Evolutionary conservation across 2,797 vertebrate species (phyloP), one percentile per base, ranked within the genome.

Genomic region (Phrynocephalus forsythii): DNA sequence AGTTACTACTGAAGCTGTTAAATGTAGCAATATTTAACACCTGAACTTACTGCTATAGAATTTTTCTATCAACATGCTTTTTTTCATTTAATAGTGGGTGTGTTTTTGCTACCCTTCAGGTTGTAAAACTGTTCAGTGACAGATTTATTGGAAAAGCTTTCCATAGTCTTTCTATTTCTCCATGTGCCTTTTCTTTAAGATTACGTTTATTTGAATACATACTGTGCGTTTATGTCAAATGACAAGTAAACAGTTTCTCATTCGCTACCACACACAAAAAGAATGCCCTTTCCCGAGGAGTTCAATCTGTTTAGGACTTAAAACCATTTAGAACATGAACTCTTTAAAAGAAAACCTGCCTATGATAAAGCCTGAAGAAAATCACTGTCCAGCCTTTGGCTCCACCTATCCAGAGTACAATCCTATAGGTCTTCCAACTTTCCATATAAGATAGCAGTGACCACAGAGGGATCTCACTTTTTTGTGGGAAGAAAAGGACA

Each of bases 11-110:
- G n/a, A 73, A 73, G 50, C 15, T 11, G 20, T 4, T 72, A n/a
- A 73, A 30, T 9, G 69, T 63, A 86, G 44, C 30, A 66, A 48
- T 48, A 44, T 48, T 85, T 77, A 85, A 85, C 28, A 73, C 63
- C 33, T 52, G 20, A 56, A 72, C 48, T 72, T 79, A 79, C 50
- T 22, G 9, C 52, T 66, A n/a, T 81, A 81, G 16, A 73, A 73
- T 69, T 48, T 48, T 73, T 56, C 22, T 50, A 71, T 81, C 33
- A 63, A 38, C 48, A 16, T 26, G 3, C 75, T 86, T 79, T 73
- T 63, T 73, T 63, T 52, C 77, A 79, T 79, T 79, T 79, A 79
- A n/a, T 33, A 79, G 1, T 52, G 48, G 44, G 52, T 13, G 50
- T 69, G 68, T 18, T 86, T 69, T 68, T 33, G 18, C 44, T 52